Evolutionary conservation across 2,797 vertebrate genomes (phyloP).

Genomic region (Schizopygopsis malacanthus): DNA sequence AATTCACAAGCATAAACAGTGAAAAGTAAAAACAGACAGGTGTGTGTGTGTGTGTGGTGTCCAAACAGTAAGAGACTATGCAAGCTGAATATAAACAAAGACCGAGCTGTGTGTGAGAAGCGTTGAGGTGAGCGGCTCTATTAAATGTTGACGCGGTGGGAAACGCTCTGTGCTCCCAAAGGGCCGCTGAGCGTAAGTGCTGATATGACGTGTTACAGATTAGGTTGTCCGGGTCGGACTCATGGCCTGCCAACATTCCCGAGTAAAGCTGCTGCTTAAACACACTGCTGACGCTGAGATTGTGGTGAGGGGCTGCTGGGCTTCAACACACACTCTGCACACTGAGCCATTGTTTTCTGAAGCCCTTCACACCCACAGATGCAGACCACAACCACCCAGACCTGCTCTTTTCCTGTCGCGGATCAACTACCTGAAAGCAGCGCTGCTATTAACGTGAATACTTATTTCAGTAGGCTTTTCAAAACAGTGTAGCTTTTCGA

Average conservation of each 20-base stretch:
- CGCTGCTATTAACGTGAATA: background rate
- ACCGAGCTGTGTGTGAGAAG: background rate
- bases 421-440: conserved; percentile 18
- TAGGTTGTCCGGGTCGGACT: conserved; percentile 53
- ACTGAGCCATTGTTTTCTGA: conserved; percentile 58
- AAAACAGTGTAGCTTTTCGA: background rate
- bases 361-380: conserved; percentile 15
- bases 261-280: conserved; percentile 61
- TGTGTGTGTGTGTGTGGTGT: background rate
- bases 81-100: conserved; percentile 14
- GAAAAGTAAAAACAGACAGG: background rate
- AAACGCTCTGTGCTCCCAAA: conserved; percentile 20
- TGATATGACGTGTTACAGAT: conserved; percentile 64
- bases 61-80: conserved; percentile 9
- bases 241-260: conserved; percentile 58
- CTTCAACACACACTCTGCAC: conserved; percentile 38
- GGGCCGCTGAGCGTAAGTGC: conserved; percentile 42
- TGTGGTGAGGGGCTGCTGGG: conserved; percentile 38
- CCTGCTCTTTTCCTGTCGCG: background rate
- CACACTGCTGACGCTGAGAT: conserved; percentile 60
- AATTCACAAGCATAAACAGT: background rate
- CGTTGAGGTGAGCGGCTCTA: background rate
- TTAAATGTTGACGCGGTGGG: conserved; percentile 12
- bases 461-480: background rate
- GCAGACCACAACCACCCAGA: background rate